Percentiles rank a stretch among this genome's conserved stretches.
phyloP scores from a whole-genome alignment of 2,888 invertebrate genomes.

The Pterostichus niger region DNA sequence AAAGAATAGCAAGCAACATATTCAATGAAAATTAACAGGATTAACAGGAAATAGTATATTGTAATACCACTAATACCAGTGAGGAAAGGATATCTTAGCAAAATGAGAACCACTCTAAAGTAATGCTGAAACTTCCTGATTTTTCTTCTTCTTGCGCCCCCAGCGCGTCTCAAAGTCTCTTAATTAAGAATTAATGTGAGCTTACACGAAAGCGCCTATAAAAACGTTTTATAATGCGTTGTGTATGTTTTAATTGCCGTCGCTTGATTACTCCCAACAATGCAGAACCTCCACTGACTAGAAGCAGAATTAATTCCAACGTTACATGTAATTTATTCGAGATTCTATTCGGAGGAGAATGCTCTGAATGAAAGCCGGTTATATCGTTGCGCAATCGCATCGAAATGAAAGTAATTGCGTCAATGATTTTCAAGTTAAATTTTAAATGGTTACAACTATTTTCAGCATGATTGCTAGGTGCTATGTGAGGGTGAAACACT shows the following conservation, averaged over 20 bases:
- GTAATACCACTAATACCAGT: too few species aligned
- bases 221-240: slow-evolving; percentile 47
- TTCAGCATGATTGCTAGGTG: neutral
- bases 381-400: slow-evolving; percentile 22
- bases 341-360: neutral
- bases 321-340: slow-evolving; percentile 9
- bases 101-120: too few species aligned
- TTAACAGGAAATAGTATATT: too few species aligned
- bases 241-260: slow-evolving; percentile 28
- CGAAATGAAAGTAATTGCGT: slow-evolving; percentile 26
- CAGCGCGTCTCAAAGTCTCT: neutral
- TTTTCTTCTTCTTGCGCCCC: neutral
- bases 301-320: neutral
- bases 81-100: too few species aligned
- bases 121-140: neutral
- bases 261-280: slow-evolving; percentile 18
- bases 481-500: neutral
- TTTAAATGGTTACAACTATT: slow-evolving; percentile 17
- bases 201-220: slow-evolving; percentile 12
- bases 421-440: slow-evolving; percentile 40
- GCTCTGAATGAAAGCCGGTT: slow-evolving; percentile 8
- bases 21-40: too few species aligned
- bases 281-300: neutral
- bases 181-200: slow-evolving; percentile 46
- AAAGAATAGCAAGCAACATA: too few species aligned